A percentile compares a stretch with the other conserved stretches of the same genome.
phyloP scores from a whole-genome alignment of 2,113 vertebrate genomes.

The Cheirogaleus medius region DNA sequence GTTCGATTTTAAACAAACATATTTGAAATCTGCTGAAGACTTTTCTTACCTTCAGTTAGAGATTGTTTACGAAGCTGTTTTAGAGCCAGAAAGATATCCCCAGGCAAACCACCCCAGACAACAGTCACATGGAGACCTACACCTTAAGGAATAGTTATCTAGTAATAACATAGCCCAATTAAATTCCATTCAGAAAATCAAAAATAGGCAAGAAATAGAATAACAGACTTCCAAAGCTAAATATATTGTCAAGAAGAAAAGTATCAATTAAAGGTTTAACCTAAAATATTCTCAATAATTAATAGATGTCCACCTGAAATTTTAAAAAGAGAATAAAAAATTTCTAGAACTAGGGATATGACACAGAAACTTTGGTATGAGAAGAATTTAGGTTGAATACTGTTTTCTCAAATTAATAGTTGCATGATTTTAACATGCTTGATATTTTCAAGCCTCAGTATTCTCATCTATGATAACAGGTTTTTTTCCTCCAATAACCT shows the following conservation, averaged over 20 bases:
- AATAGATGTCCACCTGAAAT: not conserved
- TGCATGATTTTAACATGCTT: not conserved
- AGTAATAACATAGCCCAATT: not conserved
- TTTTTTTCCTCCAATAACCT: not conserved
- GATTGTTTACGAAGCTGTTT: not conserved
- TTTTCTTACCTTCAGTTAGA: not conserved
- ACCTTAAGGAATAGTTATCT: not conserved
- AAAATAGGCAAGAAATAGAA: not conserved
- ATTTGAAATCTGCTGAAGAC: not conserved
- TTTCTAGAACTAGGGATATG: not conserved
- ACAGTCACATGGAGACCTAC: not conserved
- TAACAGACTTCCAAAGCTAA: not conserved
- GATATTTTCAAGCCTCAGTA: not conserved
- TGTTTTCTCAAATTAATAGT: not conserved
- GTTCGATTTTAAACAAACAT: not conserved
- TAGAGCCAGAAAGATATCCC: not conserved
- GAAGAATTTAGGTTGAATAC: not conserved
- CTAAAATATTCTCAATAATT: not conserved
- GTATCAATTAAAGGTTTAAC: not conserved
- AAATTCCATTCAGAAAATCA: not conserved
- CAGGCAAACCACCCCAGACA: not conserved
- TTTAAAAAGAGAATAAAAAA: not conserved
- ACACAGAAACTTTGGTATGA: not conserved
- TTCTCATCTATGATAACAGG: not conserved
- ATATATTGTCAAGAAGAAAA: not conserved